Evolutionary conservation across 2,797 vertebrate genomes (phyloP), one percentile per base, ranked within the genome.

Genomic region (Loris lydekkerianus): DNA sequence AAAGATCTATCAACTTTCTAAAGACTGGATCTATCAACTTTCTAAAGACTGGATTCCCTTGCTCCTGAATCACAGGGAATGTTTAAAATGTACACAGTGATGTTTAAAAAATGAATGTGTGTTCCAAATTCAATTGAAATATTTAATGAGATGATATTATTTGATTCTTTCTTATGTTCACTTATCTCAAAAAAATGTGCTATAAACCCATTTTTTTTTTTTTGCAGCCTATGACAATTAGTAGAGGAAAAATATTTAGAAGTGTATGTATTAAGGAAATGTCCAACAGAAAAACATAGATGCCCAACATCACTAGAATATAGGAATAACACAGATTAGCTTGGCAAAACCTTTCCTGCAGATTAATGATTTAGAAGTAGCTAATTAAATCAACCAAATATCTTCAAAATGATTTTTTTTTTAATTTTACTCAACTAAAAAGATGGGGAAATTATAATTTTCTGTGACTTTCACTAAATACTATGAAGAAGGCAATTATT

Each of bases 181-280:
- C 11, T 86, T 91, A 67, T 34, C 37, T 61, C 40, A 37, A 14
- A 77, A 89, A 91, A 86, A n/a, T 29, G 5, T 73, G 3, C 27
- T 87, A 2, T n/a, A 60, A 91, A 60, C 17, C 53, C 43, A 65
- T 23, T 61, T 67, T 81, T 34, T 34, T 34, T 34, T 34, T 34
- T 89, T 72, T 92, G 13, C 4, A 65, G 25, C 58, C 7, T 93
- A 11, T 94, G n/a, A 81, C 7, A 92, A 69, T 87, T 93, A 96
- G 2, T 3, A 94, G 80, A 90, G 17, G 7, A 89, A 60, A 25
- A 37, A 84, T 77, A 20, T 46, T n/a, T 58, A 61, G 2, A 77
- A 49, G 86, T 65, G 34, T 43, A 72, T 37, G 53, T 63, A 70
- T 13, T 46, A 53, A 92, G 58, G 60, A 84, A 96, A 82, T 7